phyloP scores from a whole-genome alignment of 2,888 invertebrate genomes.

The Nebria salina region DNA sequence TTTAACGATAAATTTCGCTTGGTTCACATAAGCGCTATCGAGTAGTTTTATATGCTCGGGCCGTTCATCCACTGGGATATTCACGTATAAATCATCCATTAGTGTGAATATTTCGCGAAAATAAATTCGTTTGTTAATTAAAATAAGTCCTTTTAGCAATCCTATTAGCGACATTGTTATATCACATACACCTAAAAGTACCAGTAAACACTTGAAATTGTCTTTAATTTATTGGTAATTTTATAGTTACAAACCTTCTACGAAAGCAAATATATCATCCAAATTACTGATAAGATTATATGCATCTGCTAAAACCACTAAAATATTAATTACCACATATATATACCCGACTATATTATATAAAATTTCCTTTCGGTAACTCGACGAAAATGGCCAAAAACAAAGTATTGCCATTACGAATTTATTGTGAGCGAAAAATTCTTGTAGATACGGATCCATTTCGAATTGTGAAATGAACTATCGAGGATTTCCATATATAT shows the following conservation, averaged over 20 bases:
- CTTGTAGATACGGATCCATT: conserved; percentile 19
- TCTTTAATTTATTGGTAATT: not conserved
- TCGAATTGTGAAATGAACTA: not conserved
- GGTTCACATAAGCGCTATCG: conserved; percentile 4
- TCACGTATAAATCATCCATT: conserved; percentile 10
- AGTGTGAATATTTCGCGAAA: not conserved
- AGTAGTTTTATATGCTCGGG: not conserved
- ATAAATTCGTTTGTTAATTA: not conserved
- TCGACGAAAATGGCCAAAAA: conserved; percentile 21
- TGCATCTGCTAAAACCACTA: not conserved
- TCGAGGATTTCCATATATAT: not conserved
- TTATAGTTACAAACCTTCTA: conserved; percentile 5
- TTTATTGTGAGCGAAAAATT: not conserved
- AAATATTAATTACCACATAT: not conserved
- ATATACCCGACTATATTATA: not conserved
- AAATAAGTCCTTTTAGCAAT: not conserved
- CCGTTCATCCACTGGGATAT: not conserved
- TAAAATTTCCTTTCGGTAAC: not conserved
- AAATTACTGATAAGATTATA: not conserved
- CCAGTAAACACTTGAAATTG: not conserved
- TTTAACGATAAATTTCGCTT: conserved; percentile 5
- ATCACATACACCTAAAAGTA: not conserved
- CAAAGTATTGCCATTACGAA: conserved; percentile 9
- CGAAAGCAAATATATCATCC: not conserved
- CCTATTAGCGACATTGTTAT: no score